These are phyloP conservation scores for Stegastes partitus DNA, from an alignment of 2,113 vertebrate genomes.

Conservation along the genomic window DNA sequence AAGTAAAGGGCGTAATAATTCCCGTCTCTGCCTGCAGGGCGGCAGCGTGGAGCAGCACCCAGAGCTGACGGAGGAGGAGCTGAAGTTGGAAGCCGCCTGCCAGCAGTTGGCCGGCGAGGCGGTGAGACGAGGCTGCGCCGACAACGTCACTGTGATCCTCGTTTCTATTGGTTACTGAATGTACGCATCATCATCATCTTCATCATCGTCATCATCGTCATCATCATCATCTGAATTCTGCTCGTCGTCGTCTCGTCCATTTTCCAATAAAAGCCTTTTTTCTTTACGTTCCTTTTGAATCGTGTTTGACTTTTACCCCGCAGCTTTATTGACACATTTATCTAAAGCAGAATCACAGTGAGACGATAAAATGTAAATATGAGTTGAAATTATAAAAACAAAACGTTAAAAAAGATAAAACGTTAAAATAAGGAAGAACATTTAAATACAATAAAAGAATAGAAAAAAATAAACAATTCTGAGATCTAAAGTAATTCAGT, in stretches of 20 bases:
- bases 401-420: no score
- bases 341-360: no score
- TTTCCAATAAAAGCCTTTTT: conserved; percentile 67
- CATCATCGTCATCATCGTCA: neutral
- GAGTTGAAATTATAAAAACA: no score
- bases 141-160: conserved; percentile 96
- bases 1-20: no score
- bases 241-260: neutral
- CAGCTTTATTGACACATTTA: neutral
- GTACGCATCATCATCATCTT: neutral
- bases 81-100: conserved; percentile 88
- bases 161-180: conserved; percentile 88
- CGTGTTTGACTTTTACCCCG: neutral
- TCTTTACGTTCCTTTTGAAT: neutral
- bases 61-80: conserved; percentile 81
- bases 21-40: conserved; percentile 79
- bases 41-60: conserved; percentile 82
- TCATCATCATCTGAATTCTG: neutral
- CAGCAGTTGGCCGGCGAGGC: conserved; percentile 93
- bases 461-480: no score
- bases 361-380: no score
- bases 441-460: no score
- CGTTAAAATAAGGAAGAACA: no score
- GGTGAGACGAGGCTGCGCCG: conserved; percentile 92
- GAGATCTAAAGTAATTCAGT: no score